Percentiles rank a stretch among this genome's conserved stretches.
Evolutionary conservation across 1,140 invertebrate genomes (phyloP).

Genomic region (Drosophila pruinosa): DNA sequence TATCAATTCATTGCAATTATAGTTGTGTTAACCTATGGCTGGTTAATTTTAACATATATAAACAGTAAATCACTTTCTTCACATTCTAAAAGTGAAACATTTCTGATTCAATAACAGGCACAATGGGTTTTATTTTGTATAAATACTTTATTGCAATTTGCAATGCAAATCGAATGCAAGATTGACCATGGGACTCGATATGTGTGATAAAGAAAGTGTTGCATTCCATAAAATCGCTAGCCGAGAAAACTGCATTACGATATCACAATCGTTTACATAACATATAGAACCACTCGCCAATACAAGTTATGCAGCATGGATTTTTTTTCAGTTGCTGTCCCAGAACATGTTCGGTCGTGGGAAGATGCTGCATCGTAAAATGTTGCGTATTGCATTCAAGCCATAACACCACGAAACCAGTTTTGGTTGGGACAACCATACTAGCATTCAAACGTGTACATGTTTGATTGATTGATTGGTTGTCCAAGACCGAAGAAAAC

Average conservation of each 20-base stretch:
- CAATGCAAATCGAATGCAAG: constrained; percentile 23
- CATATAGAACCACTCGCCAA: too few species aligned
- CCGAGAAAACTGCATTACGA: constrained; percentile 1
- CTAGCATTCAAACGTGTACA: too few species aligned
- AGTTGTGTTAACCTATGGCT: constrained; percentile 21
- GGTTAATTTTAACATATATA: constrained; percentile 18
- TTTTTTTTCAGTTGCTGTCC: too few species aligned
- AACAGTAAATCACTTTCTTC: constrained; percentile 1
- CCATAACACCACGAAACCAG: too few species aligned
- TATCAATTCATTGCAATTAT: constrained; percentile 28
- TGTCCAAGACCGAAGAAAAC: too few species aligned
- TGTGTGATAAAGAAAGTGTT: constrained; percentile 12
- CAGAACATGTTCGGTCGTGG: too few species aligned
- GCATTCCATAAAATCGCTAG: constrained; percentile 19
- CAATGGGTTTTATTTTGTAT: constrained; percentile 21
- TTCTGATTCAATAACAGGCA: constrained; percentile 9
- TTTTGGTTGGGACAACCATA: too few species aligned
- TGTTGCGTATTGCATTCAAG: too few species aligned
- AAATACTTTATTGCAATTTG: constrained; percentile 27
- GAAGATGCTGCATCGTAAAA: too few species aligned
- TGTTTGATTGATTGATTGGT: too few species aligned
- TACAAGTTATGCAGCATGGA: too few species aligned
- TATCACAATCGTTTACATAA: too few species aligned
- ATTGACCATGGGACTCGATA: constrained; percentile 31
- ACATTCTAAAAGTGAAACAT: background rate